Evolutionary conservation across 23 tunicate genomes (phyloP), one percentile per base, ranked within the genome.

Genomic region (Phallusia fumigata): DNA sequence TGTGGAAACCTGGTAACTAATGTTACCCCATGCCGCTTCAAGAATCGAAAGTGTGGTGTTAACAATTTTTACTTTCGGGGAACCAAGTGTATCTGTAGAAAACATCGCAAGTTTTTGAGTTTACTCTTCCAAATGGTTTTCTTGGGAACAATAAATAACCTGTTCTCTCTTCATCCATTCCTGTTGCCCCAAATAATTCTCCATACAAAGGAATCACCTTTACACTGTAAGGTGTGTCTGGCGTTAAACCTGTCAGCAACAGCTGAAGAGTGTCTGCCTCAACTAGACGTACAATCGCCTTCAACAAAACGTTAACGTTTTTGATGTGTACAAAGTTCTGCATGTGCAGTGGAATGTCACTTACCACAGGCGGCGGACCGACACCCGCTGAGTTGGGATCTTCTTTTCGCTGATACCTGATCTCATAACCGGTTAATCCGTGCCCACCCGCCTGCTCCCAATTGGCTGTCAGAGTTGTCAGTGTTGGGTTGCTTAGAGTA

Each of bases 391-490:
- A 30, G 58, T 19, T 34, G 65, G 33, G 33, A 32, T 80, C 84
- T 11, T 11, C 21, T 26, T 35, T 53, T 24, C 30, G 58, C 10
- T 30, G 65, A 32, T 81, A 81, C 8, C 31, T 44, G 30, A 87
- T 24, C 50, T 87, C 81, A 78, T 87, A 92, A 18, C 88, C 88
- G 40, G 88, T 83, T 34, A 92, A 36, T 0, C 86, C 85, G 74
- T 92, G 91, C 64, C 97, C 91, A 5, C 88, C 88, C 11, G 97
- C 97, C 5, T 83, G 83, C 53, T 75, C 32, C 97, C 97, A 92
- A 26, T 35, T 47, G 6, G 88, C 91, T 28, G 64, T 78, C 19
- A 92, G 15, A 31, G 97, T 83, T 3, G 91, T 87, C 24, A 92
- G 35, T 6, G 97, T 92, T 34, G 91, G 85, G 53, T 87, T 80